Base-by-base conservation (phyloP, 2,113 vertebrate species). In the Pomatorhinus ruficollis region DNA sequence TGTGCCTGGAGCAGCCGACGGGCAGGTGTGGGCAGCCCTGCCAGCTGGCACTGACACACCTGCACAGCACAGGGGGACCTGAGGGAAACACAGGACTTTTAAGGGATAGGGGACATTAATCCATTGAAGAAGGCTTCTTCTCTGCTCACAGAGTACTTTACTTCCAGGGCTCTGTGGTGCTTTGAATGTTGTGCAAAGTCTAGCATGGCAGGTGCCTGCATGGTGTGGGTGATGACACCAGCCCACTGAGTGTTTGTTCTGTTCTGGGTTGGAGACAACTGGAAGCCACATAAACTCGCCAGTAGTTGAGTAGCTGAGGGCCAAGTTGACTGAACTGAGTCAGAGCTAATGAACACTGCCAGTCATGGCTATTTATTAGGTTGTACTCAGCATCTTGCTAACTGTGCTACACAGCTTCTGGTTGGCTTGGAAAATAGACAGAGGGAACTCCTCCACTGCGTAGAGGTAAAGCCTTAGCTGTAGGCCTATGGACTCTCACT, bases 301-400 rank as follows among this genome's bases (percentile, higher is more conserved):
- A 52, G 71, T 28, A 82, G 10, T 18, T 12, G 47, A 49, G 23
- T 49, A 49, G 28, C 24, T 8, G 22, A 84, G 65, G 65, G 84
- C 37, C 87, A 61, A 83, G 88, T 18, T 83, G 69, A 79, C 40
- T 66, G 40, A 33, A 23, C 56, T 64, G 85, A 93, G 53, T 83
- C 90, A 84, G 84, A 75, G 44, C 33, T 76, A 64, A 93, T 79
- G 66, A 95, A 95, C 24, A 31, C 47, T 60, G 69, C 24, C 56
- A 89, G 6, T 75, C 75, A 61, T 3, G 25, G 18, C 18, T 44
- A 56, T 85, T 89, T 78, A 84, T 79, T 39, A 93, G 60, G 17
- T 45, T 71, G 61, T 64, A 56, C 40, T 72, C 81, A 68, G 57
- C 49, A 76, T 71, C 66, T 25, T n/a, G 20, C 37, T 79, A 60